A percentile compares a stretch with the other conserved stretches of the same genome.
Evolutionary conservation across 92 coral and sea anemone genomes (phyloP).

Genomic region (Heteractis magnifica): DNA sequence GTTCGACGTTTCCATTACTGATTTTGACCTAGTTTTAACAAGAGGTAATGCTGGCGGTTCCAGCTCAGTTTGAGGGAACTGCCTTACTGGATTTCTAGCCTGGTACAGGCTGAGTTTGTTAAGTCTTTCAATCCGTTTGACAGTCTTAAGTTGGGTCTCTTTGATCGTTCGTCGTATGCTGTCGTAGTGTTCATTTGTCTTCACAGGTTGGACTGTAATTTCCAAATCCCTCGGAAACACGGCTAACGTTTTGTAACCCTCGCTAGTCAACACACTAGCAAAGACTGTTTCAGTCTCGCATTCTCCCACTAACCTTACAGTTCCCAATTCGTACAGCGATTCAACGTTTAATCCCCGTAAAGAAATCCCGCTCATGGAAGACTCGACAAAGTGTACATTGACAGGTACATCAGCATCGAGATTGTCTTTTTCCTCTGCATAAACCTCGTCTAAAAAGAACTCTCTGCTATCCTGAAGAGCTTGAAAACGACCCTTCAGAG

Average conservation of each 20-base stretch:
- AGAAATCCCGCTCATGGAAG: neutral
- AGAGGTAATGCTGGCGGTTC: constrained; percentile 15
- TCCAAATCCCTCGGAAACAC: constrained; percentile 32
- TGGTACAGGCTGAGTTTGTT: constrained; percentile 29
- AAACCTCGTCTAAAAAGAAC: constrained; percentile 45
- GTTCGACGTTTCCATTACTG: neutral
- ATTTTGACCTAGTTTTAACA: constrained; percentile 6
- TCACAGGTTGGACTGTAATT: constrained; percentile 11
- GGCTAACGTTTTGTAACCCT: constrained; percentile 19
- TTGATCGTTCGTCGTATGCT: constrained; percentile 5
- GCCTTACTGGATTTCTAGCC: constrained; percentile 33
- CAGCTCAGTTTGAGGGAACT: constrained; percentile 19
- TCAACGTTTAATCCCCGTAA: neutral
- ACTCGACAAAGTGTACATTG: constrained; percentile 48
- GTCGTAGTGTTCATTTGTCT: neutral
- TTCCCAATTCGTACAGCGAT: constrained; percentile 36
- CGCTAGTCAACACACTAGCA: constrained; percentile 23
- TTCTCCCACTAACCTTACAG: constrained; percentile 37
- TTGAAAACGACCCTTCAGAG: constrained; percentile 52
- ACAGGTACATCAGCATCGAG: constrained; percentile 25
- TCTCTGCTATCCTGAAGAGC: constrained; percentile 50
- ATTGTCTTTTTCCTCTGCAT: constrained; percentile 19
- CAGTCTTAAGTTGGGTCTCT: constrained; percentile 2
- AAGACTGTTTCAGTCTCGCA: constrained; percentile 51
- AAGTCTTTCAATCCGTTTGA: constrained; percentile 18